These are phyloP conservation scores for Passer domesticus DNA, from an alignment of 2,113 vertebrate species.

Conservation along the genomic window DNA sequence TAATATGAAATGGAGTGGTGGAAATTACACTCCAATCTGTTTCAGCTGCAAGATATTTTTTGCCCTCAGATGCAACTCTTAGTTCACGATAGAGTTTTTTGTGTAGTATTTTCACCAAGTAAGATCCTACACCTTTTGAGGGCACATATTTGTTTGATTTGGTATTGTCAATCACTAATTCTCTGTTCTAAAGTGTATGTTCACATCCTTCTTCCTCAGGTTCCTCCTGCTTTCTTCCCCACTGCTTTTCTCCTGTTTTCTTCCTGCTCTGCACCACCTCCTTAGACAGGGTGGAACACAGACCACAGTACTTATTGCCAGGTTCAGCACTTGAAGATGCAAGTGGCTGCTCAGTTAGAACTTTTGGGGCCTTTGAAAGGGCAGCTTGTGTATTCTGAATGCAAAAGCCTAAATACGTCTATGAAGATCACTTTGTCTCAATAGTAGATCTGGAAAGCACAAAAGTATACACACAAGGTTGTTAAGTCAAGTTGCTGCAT, in stretches of 20 bases:
- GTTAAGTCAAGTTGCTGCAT: background rate
- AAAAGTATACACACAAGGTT: background rate
- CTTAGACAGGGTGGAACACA: background rate
- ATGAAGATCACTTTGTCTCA: background rate
- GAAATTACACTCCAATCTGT: background rate
- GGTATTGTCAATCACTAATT: background rate
- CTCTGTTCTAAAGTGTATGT: background rate
- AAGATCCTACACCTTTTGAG: background rate
- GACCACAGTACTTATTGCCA: background rate
- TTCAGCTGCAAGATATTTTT: background rate
- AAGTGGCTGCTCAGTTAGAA: background rate
- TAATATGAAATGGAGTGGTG: background rate
- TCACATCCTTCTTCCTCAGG: background rate
- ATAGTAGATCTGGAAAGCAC: background rate
- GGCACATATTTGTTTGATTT: background rate
- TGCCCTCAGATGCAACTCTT: background rate
- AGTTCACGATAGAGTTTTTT: background rate
- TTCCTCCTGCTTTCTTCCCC: background rate
- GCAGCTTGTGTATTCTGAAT: background rate
- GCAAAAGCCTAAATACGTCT: background rate
- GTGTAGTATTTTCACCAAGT: background rate
- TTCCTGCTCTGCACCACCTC: background rate
- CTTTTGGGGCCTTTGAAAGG: background rate
- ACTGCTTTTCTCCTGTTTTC: background rate
- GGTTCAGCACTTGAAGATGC: background rate